Evolutionary conservation across 2,797 vertebrate species (phyloP).

Genomic region (Melanotaenia pygmaea): DNA sequence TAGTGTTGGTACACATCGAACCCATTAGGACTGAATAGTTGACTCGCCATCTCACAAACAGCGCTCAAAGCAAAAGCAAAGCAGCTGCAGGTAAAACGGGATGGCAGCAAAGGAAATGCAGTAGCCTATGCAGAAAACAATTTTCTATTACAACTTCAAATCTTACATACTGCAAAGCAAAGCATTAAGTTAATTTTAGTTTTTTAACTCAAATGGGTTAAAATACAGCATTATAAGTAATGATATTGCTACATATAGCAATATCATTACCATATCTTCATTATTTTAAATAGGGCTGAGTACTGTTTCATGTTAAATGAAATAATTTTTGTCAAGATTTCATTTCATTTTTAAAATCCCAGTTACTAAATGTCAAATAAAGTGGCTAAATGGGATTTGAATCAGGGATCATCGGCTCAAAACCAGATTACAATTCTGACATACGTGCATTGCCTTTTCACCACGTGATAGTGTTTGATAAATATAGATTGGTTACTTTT

Average conservation of each 20-base stretch:
- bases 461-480: not conserved
- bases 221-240: not conserved
- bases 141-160: constrained; percentile 11
- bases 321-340: not conserved
- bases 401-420: not conserved
- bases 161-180: not conserved
- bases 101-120: not conserved
- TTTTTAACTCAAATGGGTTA: constrained; percentile 1
- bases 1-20: constrained; percentile 41
- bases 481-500: constrained; percentile 3
- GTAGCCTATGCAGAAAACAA: not conserved
- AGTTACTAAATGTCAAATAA: not conserved
- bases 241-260: not conserved
- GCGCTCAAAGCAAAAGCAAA: constrained; percentile 59
- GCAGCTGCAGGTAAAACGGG: constrained; percentile 39
- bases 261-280: constrained; percentile 6
- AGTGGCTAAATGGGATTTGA: not conserved
- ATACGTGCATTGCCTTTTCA: not conserved
- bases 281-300: constrained; percentile 7
- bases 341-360: not conserved
- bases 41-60: constrained; percentile 66
- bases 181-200: not conserved
- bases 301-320: not conserved
- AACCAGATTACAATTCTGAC: not conserved
- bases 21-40: constrained; percentile 67